Percentiles rank a stretch among this genome's conserved stretches.
Evolutionary conservation across 2,113 vertebrate species (phyloP).

Genomic region (Aix galericulata): DNA sequence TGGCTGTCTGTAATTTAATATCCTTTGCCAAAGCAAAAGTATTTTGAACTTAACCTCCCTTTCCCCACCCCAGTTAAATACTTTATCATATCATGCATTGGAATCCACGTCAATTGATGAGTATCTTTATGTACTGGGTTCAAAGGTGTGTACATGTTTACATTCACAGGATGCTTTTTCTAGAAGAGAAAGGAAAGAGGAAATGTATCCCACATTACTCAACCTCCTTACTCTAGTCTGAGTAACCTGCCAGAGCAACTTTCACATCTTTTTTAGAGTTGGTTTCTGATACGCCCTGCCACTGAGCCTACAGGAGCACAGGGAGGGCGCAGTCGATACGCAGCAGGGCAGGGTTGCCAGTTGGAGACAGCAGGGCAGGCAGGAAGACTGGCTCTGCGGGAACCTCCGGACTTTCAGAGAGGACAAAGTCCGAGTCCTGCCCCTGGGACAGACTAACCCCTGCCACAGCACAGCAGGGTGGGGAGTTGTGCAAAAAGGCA

Average conservation of each 20-base stretch:
- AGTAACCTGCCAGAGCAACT: not conserved
- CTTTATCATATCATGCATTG: not conserved
- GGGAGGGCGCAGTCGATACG: fast-evolving
- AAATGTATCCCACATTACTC: slow-evolving; percentile 42
- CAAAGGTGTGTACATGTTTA: slow-evolving; percentile 57
- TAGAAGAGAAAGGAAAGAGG: slow-evolving; percentile 33
- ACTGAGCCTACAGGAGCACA: fast-evolving
- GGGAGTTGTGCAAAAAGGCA: fast-evolving
- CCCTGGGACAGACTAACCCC: not conserved
- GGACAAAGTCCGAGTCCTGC: not conserved
- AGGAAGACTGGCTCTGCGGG: not conserved
- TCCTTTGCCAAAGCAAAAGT: slow-evolving; percentile 17
- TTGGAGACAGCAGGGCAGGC: no score
- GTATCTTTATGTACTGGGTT: slow-evolving; percentile 36
- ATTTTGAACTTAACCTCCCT: slow-evolving; percentile 53
- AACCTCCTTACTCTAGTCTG: not conserved
- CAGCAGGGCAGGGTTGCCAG: fast-evolving
- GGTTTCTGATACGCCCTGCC: slow-evolving; percentile 13
- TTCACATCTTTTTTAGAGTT: slow-evolving; percentile 7
- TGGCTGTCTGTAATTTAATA: slow-evolving; percentile 43
- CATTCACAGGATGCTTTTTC: slow-evolving; percentile 5
- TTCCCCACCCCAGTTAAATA: slow-evolving; percentile 53
- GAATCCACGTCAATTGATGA: slow-evolving; percentile 53
- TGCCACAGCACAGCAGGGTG: fast-evolving
- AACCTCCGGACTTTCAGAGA: not conserved